A percentile compares a stretch with the other conserved stretches of the same genome.
Evolutionary conservation across 2,888 invertebrate genomes (phyloP).

Genomic region (Drosophila merina): DNA sequence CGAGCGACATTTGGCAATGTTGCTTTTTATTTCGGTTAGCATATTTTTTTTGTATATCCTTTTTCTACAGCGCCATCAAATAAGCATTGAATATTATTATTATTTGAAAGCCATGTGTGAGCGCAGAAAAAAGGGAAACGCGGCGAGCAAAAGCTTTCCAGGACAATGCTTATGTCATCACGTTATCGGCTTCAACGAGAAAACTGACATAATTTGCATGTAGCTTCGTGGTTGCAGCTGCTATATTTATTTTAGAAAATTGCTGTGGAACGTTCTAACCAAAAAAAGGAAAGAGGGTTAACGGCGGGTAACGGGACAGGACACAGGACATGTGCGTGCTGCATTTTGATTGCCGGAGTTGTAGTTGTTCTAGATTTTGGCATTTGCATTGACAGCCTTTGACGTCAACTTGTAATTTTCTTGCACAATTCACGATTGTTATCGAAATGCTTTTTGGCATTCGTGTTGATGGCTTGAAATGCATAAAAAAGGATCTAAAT

Average conservation of each 20-base stretch:
- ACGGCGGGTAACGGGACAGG: constrained; percentile 18
- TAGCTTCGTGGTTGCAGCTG: constrained; percentile 54
- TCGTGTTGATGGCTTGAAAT: constrained; percentile 21
- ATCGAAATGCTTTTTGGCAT: constrained; percentile 30
- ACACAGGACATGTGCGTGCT: constrained; percentile 41
- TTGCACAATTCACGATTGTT: constrained; percentile 37
- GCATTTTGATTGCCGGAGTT: constrained; percentile 27
- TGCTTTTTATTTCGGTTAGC: constrained; percentile 35
- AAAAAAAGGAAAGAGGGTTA: constrained; percentile 11
- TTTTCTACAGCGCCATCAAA: constrained; percentile 67
- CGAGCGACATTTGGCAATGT: constrained; percentile 48
- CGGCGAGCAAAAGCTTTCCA: not conserved
- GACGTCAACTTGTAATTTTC: constrained; percentile 43
- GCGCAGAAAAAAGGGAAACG: constrained; percentile 1
- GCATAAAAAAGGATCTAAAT: not conserved
- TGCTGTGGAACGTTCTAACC: constrained; percentile 43
- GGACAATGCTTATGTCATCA: constrained; percentile 63
- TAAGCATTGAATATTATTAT: constrained; percentile 76
- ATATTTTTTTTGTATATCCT: constrained; percentile 1
- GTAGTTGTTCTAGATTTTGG: constrained; percentile 18
- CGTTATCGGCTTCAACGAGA: constrained; percentile 52
- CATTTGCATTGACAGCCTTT: constrained; percentile 33
- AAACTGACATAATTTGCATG: constrained; percentile 74
- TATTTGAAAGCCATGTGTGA: constrained; percentile 62
- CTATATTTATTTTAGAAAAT: constrained; percentile 66